Evolutionary conservation across 2,888 invertebrate genomes (phyloP), one percentile per base, ranked within the genome.

Genomic region (Agriotes lineatus): DNA sequence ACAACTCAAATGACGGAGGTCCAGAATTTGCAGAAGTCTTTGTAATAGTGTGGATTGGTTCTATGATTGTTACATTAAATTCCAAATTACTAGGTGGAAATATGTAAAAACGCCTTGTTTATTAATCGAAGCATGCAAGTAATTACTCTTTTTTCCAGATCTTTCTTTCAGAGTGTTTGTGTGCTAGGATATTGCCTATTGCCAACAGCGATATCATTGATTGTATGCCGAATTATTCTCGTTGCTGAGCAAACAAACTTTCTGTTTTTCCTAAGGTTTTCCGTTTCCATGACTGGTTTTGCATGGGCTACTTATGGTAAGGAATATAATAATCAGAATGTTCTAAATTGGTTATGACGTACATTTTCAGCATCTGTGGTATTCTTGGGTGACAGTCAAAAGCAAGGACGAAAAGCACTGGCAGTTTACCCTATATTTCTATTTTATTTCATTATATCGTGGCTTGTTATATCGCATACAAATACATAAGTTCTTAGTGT

Each of bases 1-100:
- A 90, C 78, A 87, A 88, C 82, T 86, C 88, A 57, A 91, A 93
- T 76, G 95, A 95, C 80, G 96, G 96, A 25, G 97, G 97, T 0
- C 97, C 97, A 16, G 95, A 98, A 85, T 99, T 99, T 86, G 96
- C 98, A 0, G 94, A 99, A 87, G 96, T 99, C 48, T 99, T 99
- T 87, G 95, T 97, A 0, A 93, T 99, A 73, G 97, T 99, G 33
- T 99, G 99, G 96, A 93, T 98, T 76, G 99, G 99, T 35, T 95
- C 99, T 0, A 92, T 96, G 78, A 88, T 98, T 71, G 98, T 99
- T 9, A 99, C 99, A 0, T 86, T 99, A 50, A 99, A 99, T 85
- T 96, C 96, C 10, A 98, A 99, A 86, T 88, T 99, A 56, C 87
- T 99, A 19, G 98, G 98, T 73, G 98, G 98, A 70, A 96, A 96